Base-by-base conservation (phyloP, 92 coral and sea anemone genomes). In the Parazoanthus atlanticus region DNA sequence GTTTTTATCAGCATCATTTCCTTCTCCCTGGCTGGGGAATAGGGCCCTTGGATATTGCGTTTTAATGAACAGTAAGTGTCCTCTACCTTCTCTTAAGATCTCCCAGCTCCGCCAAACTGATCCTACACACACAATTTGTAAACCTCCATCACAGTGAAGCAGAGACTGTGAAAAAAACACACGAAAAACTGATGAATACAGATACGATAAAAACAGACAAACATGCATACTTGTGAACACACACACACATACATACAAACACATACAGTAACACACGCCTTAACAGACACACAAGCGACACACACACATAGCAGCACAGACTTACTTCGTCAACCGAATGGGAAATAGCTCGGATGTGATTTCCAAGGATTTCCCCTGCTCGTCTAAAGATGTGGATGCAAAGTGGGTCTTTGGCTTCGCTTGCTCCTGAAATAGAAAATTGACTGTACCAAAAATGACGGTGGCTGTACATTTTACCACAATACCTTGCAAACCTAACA, bases 91-190 rank as follows among this genome's bases (percentile, higher is more conserved):
- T 77, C 88, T 89, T 23, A 97, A 92, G 9, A 97, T 89, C 31
- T 90, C 91, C 98, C 99, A 97, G 80, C 99, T 97, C 56, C 87
- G 88, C 96, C 98, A 97, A 32, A 97, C 98, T 12, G 99, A 95
- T 81, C 99, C 99, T 80, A 95, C 99, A 90, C 99, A 97, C 23
- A 93, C 84, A 29, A 97, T 91, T 32, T 89, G 91, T 16, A 97
- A 80, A 65, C 99, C 99, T 13, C 92, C 93, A 2, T 89, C 83
- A 32, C 89, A 86, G 17, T 90, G 89, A 25, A 94, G 86, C 79
- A 97, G 86, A 28, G 92, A 81, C 93, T 97, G 78, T 64, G 82
- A 80, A 31, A 78, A 86, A 38, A 81, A 74, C n/a, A 79, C 61
- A 46, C 26, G 29, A 32, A 56, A 28, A 26, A 9, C 9, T 30